These are phyloP conservation scores for Schizopygopsis malacanthus DNA, from an alignment of 2,797 vertebrate genomes.

Conservation along the genomic window DNA sequence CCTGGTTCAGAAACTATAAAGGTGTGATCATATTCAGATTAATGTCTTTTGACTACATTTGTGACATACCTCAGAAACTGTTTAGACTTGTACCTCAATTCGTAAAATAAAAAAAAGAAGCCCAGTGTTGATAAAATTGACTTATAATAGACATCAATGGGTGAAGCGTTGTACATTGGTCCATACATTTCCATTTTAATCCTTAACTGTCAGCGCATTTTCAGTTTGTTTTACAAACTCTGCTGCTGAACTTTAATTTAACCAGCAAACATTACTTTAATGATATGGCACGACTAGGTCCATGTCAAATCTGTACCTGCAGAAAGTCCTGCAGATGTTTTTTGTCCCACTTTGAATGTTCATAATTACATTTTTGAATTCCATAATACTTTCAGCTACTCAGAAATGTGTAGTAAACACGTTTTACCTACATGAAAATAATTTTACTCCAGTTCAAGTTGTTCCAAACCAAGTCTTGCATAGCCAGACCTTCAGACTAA, in stretches of 20 bases:
- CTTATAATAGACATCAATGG: background rate
- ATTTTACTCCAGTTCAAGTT: background rate
- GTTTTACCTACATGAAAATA: background rate
- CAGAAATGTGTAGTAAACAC: background rate
- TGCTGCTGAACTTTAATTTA: background rate
- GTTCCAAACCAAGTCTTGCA: background rate
- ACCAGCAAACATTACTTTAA: background rate
- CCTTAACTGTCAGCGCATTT: conserved; percentile 13
- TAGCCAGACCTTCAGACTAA: too few relatives aligned
- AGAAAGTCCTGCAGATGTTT: background rate
- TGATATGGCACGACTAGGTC: background rate
- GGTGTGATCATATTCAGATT: background rate
- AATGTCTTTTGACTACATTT: background rate
- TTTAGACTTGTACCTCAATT: background rate
- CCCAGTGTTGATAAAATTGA: background rate
- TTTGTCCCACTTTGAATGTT: background rate
- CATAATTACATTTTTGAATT: background rate
- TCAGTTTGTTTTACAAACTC: conserved; percentile 4
- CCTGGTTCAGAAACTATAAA: background rate
- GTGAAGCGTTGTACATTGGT: background rate
- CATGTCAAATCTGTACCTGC: background rate
- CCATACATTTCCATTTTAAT: background rate
- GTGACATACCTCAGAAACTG: background rate
- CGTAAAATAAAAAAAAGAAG: background rate
- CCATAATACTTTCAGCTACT: background rate